Conservation (phyloP, 2,888 invertebrate genomes). For the Ichneumon xanthorius region DNA sequence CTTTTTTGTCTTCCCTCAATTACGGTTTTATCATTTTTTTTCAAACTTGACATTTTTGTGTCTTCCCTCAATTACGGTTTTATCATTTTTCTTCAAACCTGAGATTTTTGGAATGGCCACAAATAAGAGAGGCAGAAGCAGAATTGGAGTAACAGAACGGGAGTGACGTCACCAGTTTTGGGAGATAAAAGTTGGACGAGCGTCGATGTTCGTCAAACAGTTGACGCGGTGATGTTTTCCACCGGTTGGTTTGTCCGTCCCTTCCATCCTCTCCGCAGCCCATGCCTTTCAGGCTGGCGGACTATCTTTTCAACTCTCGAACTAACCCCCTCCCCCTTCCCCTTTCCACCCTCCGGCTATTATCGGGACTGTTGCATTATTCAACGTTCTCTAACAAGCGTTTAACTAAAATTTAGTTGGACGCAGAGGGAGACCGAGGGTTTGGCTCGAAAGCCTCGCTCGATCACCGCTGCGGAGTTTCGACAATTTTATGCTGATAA, state of each 20-base stretch:
- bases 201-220: conserved; percentile 25
- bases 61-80: not conserved
- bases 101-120: not conserved
- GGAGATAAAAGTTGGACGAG: conserved; percentile 19
- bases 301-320: conserved; percentile 5
- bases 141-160: not conserved
- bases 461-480: conserved; percentile 11
- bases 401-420: conserved; percentile 69
- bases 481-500: conserved; percentile 32
- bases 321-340: not conserved
- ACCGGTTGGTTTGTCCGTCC: not conserved
- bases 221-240: conserved; percentile 14
- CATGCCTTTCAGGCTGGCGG: conserved; percentile 11
- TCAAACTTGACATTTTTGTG: not conserved
- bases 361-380: conserved; percentile 71
- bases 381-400: conserved; percentile 71
- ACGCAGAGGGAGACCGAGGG: conserved; percentile 14
- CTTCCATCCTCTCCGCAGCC: not conserved
- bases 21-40: no score
- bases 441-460: not conserved
- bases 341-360: conserved; percentile 46
- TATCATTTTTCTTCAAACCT: no score
- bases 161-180: not conserved
- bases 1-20: not conserved
- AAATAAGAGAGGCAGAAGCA: not conserved